Conservation (phyloP, 2,888 invertebrate genomes). For the Brachyptera risi region DNA sequence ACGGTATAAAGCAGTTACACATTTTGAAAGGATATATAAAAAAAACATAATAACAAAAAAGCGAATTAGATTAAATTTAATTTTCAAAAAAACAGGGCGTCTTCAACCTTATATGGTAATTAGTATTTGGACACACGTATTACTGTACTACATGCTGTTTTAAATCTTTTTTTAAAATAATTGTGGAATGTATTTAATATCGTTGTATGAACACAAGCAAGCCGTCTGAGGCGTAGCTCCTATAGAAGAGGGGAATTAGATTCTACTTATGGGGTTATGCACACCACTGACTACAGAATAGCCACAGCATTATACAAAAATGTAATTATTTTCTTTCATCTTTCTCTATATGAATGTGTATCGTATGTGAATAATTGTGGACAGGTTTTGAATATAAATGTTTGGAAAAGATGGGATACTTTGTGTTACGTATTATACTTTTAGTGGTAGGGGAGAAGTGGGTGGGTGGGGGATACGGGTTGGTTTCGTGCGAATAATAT, state of each 20-base stretch:
- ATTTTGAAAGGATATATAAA: conserved; percentile 1
- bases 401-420: conserved; percentile 8
- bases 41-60: conserved; percentile 2
- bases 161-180: conserved; percentile 20
- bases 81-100: conserved; percentile 15
- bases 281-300: conserved; percentile 11
- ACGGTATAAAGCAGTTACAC: neutral
- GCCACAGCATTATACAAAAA: conserved; percentile 11
- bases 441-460: too few species aligned
- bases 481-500: conserved; percentile 11
- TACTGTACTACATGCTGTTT: neutral
- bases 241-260: conserved; percentile 3
- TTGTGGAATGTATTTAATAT: conserved; percentile 6
- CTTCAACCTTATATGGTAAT: conserved; percentile 22
- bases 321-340: conserved; percentile 23
- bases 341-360: conserved; percentile 8
- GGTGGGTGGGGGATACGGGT: neutral
- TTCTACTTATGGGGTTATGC: conserved; percentile 15
- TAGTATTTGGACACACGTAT: conserved; percentile 17
- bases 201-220: too few species aligned
- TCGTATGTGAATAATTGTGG: conserved; percentile 18
- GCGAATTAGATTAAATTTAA: conserved; percentile 22
- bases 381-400: conserved; percentile 11
- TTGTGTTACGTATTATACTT: neutral
- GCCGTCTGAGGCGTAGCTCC: neutral